Conservation (phyloP, 1,140 invertebrate species). For the Pseudomyrmex sp. region DNA sequence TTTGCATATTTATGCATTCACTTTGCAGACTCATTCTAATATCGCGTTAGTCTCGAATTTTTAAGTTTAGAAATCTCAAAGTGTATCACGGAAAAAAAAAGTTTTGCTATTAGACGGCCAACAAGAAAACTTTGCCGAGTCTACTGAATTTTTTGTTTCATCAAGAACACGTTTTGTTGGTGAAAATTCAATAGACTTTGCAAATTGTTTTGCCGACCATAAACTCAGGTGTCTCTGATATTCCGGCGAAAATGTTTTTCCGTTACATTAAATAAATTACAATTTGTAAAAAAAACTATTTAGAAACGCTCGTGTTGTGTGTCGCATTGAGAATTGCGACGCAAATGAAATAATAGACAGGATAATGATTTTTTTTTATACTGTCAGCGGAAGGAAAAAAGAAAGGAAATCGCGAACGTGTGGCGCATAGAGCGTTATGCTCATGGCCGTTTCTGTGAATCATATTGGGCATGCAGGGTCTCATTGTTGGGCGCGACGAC, state of each 20-base stretch:
- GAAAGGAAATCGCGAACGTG: slow-evolving; percentile 2
- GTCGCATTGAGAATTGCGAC: background rate
- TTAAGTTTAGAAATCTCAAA: too few species aligned
- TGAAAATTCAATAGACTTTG: background rate
- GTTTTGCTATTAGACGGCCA: too few species aligned
- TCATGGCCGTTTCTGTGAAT: slow-evolving; percentile 35
- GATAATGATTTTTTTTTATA: slow-evolving; percentile 16
- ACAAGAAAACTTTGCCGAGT: too few species aligned
- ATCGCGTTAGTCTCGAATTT: too few species aligned
- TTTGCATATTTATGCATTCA: too few species aligned
- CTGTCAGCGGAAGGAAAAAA: background rate
- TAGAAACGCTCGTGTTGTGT: too few species aligned
- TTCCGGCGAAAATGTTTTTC: background rate
- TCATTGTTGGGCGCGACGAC: slow-evolving; percentile 55
- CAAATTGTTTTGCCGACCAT: too few species aligned
- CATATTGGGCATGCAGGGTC: background rate
- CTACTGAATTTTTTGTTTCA: too few species aligned
- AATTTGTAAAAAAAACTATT: background rate
- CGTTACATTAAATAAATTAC: background rate
- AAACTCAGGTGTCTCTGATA: background rate
- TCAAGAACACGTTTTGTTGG: background rate
- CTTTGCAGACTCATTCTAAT: too few species aligned
- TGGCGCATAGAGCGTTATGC: slow-evolving; percentile 8
- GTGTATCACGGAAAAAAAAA: too few species aligned
- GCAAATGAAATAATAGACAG: slow-evolving; percentile 15